These are phyloP conservation scores for Synergus itoensis DNA, from an alignment of 2,888 invertebrate species.

Conservation along the genomic window DNA sequence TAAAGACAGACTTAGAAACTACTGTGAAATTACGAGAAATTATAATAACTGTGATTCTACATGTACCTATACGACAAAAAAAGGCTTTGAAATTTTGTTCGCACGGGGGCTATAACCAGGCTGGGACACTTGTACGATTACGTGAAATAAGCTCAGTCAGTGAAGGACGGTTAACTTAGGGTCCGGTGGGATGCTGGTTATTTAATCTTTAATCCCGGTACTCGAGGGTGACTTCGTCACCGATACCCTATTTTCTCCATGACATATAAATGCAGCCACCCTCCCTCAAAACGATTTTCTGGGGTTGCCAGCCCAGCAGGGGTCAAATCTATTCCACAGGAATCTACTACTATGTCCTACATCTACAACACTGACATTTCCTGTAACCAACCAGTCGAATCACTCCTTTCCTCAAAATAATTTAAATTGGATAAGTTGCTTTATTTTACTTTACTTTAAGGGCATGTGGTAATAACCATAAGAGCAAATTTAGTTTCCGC, in stretches of 20 bases:
- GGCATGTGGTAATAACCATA: too few relatives aligned
- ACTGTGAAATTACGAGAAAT: too few relatives aligned
- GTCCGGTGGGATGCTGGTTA: conserved; percentile 71
- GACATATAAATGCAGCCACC: conserved; percentile 57
- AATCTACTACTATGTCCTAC: too few relatives aligned
- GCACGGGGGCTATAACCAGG: neutral
- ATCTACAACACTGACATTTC: conserved; percentile 1
- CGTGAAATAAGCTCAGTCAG: conserved; percentile 51
- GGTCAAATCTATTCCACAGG: conserved; percentile 52
- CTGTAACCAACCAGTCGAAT: conserved; percentile 13
- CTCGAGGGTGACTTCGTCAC: conserved; percentile 60
- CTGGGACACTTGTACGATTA: conserved; percentile 36
- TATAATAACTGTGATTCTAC: neutral
- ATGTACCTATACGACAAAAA: neutral
- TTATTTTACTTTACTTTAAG: too few relatives aligned
- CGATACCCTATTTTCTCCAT: conserved; percentile 58
- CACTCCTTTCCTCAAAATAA: neutral
- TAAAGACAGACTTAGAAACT: too few relatives aligned
- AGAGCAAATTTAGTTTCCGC: too few relatives aligned
- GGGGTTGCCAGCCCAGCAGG: conserved; percentile 53
- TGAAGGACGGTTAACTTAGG: conserved; percentile 64
- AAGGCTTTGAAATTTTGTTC: neutral
- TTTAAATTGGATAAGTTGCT: too few relatives aligned
- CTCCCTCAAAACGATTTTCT: conserved; percentile 48
- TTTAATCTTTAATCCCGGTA: conserved; percentile 76